A percentile compares a stretch with the other conserved stretches of the same genome.
phyloP scores from a whole-genome alignment of 92 coral and sea anemone species.

The Zoanthus sociatus region DNA sequence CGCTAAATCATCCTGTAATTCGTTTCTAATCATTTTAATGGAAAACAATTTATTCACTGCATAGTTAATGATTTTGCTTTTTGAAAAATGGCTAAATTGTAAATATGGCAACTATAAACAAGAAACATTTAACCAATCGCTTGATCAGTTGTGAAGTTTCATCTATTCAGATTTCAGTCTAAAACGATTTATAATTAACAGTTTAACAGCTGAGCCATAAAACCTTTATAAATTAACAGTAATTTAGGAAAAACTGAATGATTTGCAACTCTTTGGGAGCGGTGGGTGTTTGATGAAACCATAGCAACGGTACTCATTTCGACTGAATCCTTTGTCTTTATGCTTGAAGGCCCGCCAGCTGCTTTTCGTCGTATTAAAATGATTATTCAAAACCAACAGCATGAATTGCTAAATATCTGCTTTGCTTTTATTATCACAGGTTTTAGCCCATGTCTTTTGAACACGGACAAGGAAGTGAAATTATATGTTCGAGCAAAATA shows the following conservation, averaged over 20 bases:
- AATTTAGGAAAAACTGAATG: neutral
- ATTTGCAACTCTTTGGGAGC: constrained; percentile 18
- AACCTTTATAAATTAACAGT: constrained; percentile 6
- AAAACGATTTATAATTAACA: constrained; percentile 7
- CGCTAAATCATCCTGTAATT: neutral
- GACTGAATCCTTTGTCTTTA: constrained; percentile 24
- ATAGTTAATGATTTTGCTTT: neutral
- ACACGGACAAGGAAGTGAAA: neutral
- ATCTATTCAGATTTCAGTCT: neutral
- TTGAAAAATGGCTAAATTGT: neutral
- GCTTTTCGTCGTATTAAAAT: constrained; percentile 28
- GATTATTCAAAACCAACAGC: constrained; percentile 37
- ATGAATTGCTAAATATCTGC: constrained; percentile 25
- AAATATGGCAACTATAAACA: too few species aligned
- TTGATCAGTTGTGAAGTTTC: neutral
- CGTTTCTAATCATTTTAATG: neutral
- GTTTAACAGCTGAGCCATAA: neutral
- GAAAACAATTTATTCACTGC: neutral
- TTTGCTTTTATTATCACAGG: neutral
- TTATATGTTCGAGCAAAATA: neutral
- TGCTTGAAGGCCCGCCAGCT: constrained; percentile 39
- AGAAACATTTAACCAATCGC: neutral
- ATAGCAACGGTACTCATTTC: constrained; percentile 25
- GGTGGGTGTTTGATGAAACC: constrained; percentile 28
- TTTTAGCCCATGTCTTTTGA: neutral